phyloP scores from a whole-genome alignment of 2,888 invertebrate species.

The Anaspis maculata region DNA sequence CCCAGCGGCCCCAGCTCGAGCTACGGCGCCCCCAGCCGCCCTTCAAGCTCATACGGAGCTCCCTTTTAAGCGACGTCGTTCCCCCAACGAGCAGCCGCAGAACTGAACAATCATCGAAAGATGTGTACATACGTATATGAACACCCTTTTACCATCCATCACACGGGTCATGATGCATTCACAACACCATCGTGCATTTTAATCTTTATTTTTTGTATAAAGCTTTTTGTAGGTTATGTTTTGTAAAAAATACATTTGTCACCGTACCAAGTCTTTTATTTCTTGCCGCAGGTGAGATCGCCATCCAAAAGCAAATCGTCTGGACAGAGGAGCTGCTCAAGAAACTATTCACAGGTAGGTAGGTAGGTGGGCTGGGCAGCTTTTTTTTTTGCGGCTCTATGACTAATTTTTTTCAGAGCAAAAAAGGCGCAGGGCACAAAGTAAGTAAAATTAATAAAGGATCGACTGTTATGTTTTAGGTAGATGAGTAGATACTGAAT shows the following conservation, averaged over 20 bases:
- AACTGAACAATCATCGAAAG: conserved; percentile 15
- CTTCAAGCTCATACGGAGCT: conserved; percentile 63
- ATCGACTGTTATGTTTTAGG: no score
- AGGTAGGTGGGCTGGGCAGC: no score
- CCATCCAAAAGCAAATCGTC: no score
- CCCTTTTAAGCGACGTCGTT: conserved; percentile 40
- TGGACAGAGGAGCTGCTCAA: no score
- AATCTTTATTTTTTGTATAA: conserved; percentile 43
- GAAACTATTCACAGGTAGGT: no score
- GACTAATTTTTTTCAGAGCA: no score
- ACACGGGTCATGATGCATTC: conserved; percentile 41
- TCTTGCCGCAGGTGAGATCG: not conserved
- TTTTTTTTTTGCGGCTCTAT: no score
- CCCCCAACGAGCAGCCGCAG: conserved; percentile 8
- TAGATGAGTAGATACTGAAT: no score
- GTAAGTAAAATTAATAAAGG: no score
- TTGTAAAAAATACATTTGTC: conserved; percentile 47
- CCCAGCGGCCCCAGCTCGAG: conserved; percentile 41
- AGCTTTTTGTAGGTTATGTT: conserved; percentile 44
- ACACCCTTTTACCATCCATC: conserved; percentile 25
- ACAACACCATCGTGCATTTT: conserved; percentile 29
- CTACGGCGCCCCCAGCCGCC: conserved; percentile 49
- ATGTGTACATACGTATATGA: conserved; percentile 13
- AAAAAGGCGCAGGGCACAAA: no score
- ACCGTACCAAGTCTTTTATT: conserved; percentile 33